Conservation (phyloP, 2,113 vertebrate species). For the Chionis minor region DNA sequence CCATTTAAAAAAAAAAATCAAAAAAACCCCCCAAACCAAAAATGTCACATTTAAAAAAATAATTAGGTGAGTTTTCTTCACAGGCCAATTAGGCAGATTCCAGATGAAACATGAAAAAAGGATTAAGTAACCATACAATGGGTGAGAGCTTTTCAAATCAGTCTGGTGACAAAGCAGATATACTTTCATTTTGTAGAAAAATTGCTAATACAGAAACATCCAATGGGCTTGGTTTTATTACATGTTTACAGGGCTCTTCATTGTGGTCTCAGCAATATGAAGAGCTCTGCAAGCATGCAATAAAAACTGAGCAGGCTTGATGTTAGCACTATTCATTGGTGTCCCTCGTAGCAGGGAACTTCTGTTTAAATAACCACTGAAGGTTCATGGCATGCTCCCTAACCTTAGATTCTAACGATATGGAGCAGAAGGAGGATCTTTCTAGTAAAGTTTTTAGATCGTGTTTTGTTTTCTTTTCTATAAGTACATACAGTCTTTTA, state of each 20-base stretch:
- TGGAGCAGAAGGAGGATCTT: background rate
- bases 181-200: slow-evolving; percentile 72
- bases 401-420: slow-evolving; percentile 1
- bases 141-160: slow-evolving; percentile 27
- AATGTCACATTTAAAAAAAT: slow-evolving; percentile 58
- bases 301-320: slow-evolving; percentile 62
- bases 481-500: slow-evolving; percentile 74
- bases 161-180: slow-evolving; percentile 50
- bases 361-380: slow-evolving; percentile 55
- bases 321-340: slow-evolving; percentile 45
- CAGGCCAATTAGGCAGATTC: slow-evolving; percentile 49
- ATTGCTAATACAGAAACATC: slow-evolving; percentile 59
- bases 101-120: slow-evolving; percentile 39
- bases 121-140: background rate
- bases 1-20: slow-evolving; percentile 21
- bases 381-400: slow-evolving; percentile 27
- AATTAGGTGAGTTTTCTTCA: slow-evolving; percentile 51
- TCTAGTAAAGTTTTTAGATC: slow-evolving; percentile 35
- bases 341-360: slow-evolving; percentile 53
- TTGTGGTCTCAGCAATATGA: slow-evolving; percentile 64
- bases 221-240: slow-evolving; percentile 69
- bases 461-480: slow-evolving; percentile 66
- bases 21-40: background rate
- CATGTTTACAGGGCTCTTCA: slow-evolving; percentile 64
- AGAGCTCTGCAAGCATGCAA: slow-evolving; percentile 62